A percentile compares a stretch with the other conserved stretches of the same genome.
Evolutionary conservation across 2,113 vertebrate species (phyloP).

Genomic region (Stigmatopora nigra): DNA sequence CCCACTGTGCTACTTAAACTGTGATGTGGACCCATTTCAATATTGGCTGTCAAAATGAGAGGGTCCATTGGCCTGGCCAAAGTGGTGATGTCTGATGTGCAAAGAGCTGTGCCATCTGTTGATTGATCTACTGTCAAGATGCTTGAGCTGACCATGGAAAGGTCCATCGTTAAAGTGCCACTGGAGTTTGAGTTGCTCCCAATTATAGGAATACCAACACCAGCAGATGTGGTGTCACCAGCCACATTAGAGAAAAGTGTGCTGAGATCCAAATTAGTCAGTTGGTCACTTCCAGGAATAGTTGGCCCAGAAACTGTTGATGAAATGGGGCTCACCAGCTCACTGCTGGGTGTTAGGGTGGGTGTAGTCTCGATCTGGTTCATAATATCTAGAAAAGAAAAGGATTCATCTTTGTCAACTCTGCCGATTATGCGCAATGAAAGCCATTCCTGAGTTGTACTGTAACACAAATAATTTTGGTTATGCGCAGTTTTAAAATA

Average conservation of each 20-base stretch:
- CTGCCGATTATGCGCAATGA: no score
- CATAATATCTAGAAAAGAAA: constrained; percentile 74
- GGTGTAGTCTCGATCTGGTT: constrained; percentile 81
- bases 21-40: constrained; percentile 71
- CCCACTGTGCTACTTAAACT: constrained; percentile 76
- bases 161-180: constrained; percentile 73
- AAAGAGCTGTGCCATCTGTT: constrained; percentile 73
- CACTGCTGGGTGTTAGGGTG: constrained; percentile 83
- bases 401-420: neutral
- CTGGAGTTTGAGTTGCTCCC: constrained; percentile 53
- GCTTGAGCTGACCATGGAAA: constrained; percentile 80
- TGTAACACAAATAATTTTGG: no score
- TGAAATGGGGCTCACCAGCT: constrained; percentile 78
- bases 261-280: constrained; percentile 82
- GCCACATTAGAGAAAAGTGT: constrained; percentile 84
- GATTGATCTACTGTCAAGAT: constrained; percentile 86
- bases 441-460: no score
- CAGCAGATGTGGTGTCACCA: constrained; percentile 41
- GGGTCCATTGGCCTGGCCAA: constrained; percentile 80
- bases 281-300: constrained; percentile 70
- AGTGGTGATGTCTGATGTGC: constrained; percentile 55
- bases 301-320: constrained; percentile 71
- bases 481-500: no score
- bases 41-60: constrained; percentile 77
- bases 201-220: constrained; percentile 41